A percentile compares a stretch with the other conserved stretches of the same genome.
phyloP scores from a whole-genome alignment of 2,888 invertebrate species.

The Drosophila acutilabella region DNA sequence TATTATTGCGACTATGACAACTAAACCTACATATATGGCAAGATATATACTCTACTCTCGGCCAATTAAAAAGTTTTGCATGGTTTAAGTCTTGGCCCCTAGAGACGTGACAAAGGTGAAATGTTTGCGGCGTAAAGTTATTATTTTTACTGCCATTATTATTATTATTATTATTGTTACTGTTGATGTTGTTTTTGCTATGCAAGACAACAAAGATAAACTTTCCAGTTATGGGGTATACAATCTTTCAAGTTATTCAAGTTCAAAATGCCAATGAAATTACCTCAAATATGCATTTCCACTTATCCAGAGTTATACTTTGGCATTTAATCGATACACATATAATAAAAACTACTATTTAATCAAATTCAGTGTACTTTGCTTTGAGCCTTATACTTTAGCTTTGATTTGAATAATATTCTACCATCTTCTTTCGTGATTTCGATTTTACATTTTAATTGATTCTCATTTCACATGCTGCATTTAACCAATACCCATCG shows the following conservation, averaged over 20 bases:
- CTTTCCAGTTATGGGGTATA: constrained; percentile 27
- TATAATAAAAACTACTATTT: constrained; percentile 13
- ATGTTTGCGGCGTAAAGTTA: constrained; percentile 42
- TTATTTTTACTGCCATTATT: constrained; percentile 29
- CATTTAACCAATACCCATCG: background rate
- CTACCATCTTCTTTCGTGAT: background rate
- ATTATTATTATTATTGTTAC: constrained; percentile 15
- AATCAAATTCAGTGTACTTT: constrained; percentile 6
- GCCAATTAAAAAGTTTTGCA: constrained; percentile 70
- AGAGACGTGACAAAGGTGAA: constrained; percentile 71
- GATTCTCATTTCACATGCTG: background rate
- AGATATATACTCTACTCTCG: constrained; percentile 6
- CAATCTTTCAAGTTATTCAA: constrained; percentile 9
- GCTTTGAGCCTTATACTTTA: constrained; percentile 20
- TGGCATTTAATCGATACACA: constrained; percentile 13
- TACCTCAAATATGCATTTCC: constrained; percentile 4
- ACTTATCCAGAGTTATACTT: constrained; percentile 9
- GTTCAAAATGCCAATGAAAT: background rate
- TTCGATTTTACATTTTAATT: constrained; percentile 20
- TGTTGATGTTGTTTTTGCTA: constrained; percentile 4
- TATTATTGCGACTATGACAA: constrained; percentile 16
- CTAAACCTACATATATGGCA: constrained; percentile 9
- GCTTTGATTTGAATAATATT: constrained; percentile 5
- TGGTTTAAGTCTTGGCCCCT: constrained; percentile 36
- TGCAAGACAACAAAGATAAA: constrained; percentile 15